Conservation (phyloP, 2,888 invertebrate genomes). For the Pammene fasciana region DNA sequence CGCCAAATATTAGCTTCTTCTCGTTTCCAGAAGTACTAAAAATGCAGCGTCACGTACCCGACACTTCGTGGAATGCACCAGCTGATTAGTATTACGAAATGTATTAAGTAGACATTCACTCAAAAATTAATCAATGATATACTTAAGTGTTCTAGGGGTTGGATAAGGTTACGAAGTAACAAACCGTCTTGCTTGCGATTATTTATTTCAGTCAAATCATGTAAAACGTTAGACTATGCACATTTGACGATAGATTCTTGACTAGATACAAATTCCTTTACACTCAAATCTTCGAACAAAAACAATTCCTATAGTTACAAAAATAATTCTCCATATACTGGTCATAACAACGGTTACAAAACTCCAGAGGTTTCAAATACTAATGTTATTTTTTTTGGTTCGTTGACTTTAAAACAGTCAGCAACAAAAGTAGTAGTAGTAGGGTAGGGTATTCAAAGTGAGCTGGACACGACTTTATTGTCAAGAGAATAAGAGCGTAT, state of each 20-base stretch:
- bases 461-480: no score
- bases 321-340: slow-evolving; percentile 34
- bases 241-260: slow-evolving; percentile 39
- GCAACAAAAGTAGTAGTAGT: no score
- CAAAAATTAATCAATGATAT: no score
- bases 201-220: slow-evolving; percentile 69
- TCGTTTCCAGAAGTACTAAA: no score
- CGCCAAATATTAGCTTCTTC: no score
- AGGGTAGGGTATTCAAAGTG: no score
- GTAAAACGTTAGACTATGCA: slow-evolving; percentile 51
- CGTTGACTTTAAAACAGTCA: neutral
- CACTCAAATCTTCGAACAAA: slow-evolving; percentile 5
- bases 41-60: no score
- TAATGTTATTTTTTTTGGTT: neutral
- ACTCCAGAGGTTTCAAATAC: slow-evolving; percentile 10
- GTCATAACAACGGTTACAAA: slow-evolving; percentile 11
- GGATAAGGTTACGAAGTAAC: neutral
- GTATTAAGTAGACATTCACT: no score
- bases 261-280: slow-evolving; percentile 46
- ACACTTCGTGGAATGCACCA: no score
- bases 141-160: neutral
- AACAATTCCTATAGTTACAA: slow-evolving; percentile 21
- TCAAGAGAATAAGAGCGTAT: no score
- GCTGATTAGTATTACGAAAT: no score
- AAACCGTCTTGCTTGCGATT: slow-evolving; percentile 52